phyloP scores from a whole-genome alignment of 2,113 vertebrate genomes.

The Pollachius pollachius region DNA sequence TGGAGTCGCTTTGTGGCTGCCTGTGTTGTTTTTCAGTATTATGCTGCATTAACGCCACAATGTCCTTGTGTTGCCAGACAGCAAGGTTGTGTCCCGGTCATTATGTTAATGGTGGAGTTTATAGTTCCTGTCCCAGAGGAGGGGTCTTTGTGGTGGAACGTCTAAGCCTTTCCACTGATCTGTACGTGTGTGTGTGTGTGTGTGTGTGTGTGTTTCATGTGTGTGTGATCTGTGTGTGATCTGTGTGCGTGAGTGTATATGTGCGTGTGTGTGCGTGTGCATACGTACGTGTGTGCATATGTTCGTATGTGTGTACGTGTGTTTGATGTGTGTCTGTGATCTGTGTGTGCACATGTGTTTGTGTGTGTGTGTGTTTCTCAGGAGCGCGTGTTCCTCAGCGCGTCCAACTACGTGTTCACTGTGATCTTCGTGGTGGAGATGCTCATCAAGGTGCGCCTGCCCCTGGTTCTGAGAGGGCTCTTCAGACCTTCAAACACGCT shows the following conservation, averaged over 20 bases:
- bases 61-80: not conserved
- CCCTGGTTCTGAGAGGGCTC: constrained; percentile 13
- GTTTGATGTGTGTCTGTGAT: constrained; percentile 25
- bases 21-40: not conserved
- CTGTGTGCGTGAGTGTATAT: constrained; percentile 1
- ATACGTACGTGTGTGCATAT: constrained; percentile 68
- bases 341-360: constrained; percentile 15
- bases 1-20: not conserved
- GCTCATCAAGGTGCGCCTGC: constrained; percentile 87
- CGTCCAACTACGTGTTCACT: constrained; percentile 95
- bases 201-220: constrained; percentile 1
- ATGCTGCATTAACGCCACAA: not conserved
- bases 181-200: not conserved
- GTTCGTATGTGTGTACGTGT: constrained; percentile 5
- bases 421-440: constrained; percentile 91
- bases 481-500: constrained; percentile 25
- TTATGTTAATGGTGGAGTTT: not conserved
- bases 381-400: constrained; percentile 88
- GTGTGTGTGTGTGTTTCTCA: constrained; percentile 53
- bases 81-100: not conserved
- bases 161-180: not conserved
- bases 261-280: not conserved
- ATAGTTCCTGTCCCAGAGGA: not conserved
- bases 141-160: not conserved
- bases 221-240: too few species aligned